phyloP scores from a whole-genome alignment of 2,888 invertebrate genomes.

The Neoascia interrupta region DNA sequence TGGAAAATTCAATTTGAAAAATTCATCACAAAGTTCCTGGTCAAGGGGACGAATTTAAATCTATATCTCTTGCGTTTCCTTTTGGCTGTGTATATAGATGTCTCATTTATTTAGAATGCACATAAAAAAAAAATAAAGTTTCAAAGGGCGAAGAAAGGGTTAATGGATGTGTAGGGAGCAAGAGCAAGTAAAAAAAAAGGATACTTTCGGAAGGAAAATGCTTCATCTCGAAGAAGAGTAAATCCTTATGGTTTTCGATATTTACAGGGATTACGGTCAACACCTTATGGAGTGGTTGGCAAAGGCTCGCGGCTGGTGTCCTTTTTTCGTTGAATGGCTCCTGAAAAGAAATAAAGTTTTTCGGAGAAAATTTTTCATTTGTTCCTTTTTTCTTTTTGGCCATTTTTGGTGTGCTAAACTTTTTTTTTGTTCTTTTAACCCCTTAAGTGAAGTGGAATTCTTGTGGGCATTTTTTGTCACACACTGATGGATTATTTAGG shows the following conservation, averaged over 20 bases:
- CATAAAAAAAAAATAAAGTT: slow-evolving; percentile 1
- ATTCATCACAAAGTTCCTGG: slow-evolving; percentile 10
- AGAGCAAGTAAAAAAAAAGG: no score
- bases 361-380: no score
- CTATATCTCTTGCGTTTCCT: slow-evolving; percentile 17
- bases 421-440: no score
- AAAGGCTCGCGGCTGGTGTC: slow-evolving; percentile 50
- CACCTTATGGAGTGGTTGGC: slow-evolving; percentile 57
- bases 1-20: slow-evolving; percentile 41
- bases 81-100: slow-evolving; percentile 2
- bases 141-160: no score
- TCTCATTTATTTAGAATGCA: background rate
- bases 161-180: slow-evolving; percentile 32
- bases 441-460: no score
- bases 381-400: no score
- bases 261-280: slow-evolving; percentile 60
- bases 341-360: no score
- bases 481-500: slow-evolving; percentile 50
- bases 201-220: slow-evolving; percentile 7
- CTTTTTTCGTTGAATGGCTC: no score
- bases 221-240: slow-evolving; percentile 19
- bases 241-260: slow-evolving; percentile 60
- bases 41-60: slow-evolving; percentile 37
- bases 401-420: no score
- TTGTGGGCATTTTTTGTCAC: no score